Base-by-base conservation (phyloP, 1,140 invertebrate genomes). In the Hycleus cichorii region DNA sequence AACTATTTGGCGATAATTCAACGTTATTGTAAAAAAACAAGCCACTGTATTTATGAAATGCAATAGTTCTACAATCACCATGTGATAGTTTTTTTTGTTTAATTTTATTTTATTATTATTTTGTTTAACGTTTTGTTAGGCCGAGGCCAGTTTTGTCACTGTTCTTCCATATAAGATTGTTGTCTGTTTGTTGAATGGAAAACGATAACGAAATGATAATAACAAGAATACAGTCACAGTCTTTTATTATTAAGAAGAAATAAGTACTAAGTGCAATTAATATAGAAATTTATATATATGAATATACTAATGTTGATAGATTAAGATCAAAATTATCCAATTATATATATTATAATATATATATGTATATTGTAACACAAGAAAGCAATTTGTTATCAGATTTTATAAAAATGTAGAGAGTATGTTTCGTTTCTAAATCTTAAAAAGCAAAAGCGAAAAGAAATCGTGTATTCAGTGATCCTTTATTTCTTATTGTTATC, bases 61-160 rank as follows among this genome's bases (percentile, higher is more conserved):
- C 61, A 63, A 59, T 59, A 63, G 54, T 43, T 55, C 18, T 55
- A 45, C 45, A 55, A 63, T 60, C 58, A 64, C 59, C 60, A 58
- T 69, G 69, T 72, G 67, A 72, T 72, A 69, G 54, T 63, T 48
- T 64, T 57, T 69, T 66, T 65, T 62, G 46, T 69, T 69, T 68
- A 47, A n/a, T 43, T 65, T 62, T 67, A 46, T 60, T 51, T 64
- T 58, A 12, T 47, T 48, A 11, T 62, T 27, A 8, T 67, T 69
- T 65, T 65, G 50, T 67, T 70, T 69, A 64, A 58, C 57, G 32
- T 54, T 67, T 69, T 66, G 62, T 65, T 65, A 67, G 68, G 68
- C 67, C 61, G 27, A 63, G 67, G 68, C 68, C 68, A 70, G 67
- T 70, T 67, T 56, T 59, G 61, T 70, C 68, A 65, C 62, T 57